Evolutionary conservation across 1,140 invertebrate species (phyloP).

Genomic region (Octopus sinensis): DNA sequence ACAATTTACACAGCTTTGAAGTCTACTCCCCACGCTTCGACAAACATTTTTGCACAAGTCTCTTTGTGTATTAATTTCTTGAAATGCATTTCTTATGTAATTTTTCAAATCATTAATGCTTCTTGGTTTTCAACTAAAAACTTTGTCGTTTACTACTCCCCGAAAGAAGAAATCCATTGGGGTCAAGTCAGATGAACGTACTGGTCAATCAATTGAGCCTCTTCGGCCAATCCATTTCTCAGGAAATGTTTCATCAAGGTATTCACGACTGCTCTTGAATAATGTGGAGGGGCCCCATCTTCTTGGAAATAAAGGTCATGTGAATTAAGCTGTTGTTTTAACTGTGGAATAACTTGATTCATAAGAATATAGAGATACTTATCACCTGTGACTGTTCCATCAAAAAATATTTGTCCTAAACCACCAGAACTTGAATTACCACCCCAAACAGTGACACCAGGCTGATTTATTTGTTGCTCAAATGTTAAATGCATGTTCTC

Average conservation of each 20-base stretch:
- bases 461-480: no score
- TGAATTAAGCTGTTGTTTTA: no score
- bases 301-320: neutral
- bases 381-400: no score
- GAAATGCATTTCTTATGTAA: neutral
- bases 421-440: no score
- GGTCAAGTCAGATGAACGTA: neutral
- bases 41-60: neutral
- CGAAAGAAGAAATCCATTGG: neutral
- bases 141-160: neutral
- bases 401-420: no score
- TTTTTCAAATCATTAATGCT: neutral
- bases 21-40: neutral
- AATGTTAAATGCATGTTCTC: no score
- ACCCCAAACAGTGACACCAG: no score
- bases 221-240: neutral
- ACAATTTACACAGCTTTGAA: neutral
- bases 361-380: no score
- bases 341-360: no score
- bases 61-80: neutral
- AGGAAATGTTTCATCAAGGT: neutral
- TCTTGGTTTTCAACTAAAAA: neutral
- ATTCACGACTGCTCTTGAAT: neutral
- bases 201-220: neutral
- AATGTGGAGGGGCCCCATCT: neutral